Evolutionary conservation across 37 sponge, comb jelly and placozoan species (phyloP).

Genomic region (Diacarnus erythraeanus): DNA sequence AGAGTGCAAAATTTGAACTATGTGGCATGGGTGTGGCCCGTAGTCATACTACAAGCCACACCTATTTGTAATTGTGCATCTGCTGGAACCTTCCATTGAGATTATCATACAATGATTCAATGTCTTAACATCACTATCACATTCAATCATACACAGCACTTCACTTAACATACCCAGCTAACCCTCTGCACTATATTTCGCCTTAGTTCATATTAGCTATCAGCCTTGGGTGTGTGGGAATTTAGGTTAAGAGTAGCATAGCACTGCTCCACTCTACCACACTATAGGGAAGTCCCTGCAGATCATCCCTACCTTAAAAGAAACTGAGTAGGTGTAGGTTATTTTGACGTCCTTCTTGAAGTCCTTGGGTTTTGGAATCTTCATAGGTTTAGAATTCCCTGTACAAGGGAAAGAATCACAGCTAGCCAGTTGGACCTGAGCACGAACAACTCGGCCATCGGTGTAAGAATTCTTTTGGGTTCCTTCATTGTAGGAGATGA

Average conservation of each 20-base stretch:
- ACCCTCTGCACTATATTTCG: no score
- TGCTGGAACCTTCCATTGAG: no score
- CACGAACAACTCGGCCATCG: conserved; percentile 54
- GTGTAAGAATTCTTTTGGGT: not conserved
- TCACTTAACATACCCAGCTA: no score
- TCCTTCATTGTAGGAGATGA: conserved; percentile 76
- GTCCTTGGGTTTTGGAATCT: conserved; percentile 7
- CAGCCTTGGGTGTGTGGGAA: not conserved
- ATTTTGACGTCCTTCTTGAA: conserved; percentile 33
- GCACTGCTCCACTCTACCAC: not conserved
- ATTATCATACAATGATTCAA: no score
- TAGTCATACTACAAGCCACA: no score
- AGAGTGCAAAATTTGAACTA: no score
- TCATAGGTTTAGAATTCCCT: conserved; percentile 9
- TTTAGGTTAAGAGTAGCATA: not conserved
- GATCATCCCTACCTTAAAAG: conserved; percentile 45
- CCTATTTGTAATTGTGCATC: no score
- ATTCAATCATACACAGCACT: no score
- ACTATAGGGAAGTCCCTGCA: not conserved
- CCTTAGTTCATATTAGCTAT: no score
- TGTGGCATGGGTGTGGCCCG: no score
- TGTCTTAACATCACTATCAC: no score
- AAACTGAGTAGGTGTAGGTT: conserved; percentile 78
- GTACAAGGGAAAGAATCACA: conserved; percentile 44
- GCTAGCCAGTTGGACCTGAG: conserved; percentile 40